Conservation (phyloP, 2,888 invertebrate genomes). For the Busseola fusca region DNA sequence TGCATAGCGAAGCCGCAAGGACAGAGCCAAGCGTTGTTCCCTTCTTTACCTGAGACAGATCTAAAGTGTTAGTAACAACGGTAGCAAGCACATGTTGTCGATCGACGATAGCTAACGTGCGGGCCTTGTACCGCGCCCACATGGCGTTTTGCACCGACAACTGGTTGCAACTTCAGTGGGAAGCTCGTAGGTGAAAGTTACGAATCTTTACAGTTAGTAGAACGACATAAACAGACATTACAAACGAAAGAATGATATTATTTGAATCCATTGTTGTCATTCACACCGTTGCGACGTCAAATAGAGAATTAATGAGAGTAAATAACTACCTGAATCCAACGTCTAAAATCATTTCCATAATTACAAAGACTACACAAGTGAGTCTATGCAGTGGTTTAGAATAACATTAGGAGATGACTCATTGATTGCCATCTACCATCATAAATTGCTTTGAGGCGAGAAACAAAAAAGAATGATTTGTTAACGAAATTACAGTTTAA, state of each 20-base stretch:
- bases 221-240: slow-evolving; percentile 28
- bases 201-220: slow-evolving; percentile 37
- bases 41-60: slow-evolving; percentile 46
- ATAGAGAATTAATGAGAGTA: slow-evolving; percentile 26
- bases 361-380: slow-evolving; percentile 13
- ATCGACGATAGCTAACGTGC: slow-evolving; percentile 35
- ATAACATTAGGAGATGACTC: slow-evolving; percentile 38
- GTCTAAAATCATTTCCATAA: slow-evolving; percentile 19
- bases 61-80: slow-evolving; percentile 36
- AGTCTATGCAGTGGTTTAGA: slow-evolving; percentile 25
- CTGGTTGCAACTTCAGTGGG: slow-evolving; percentile 50
- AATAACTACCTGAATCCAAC: slow-evolving; percentile 4
- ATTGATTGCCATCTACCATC: slow-evolving; percentile 40
- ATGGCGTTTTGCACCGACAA: slow-evolving; percentile 36
- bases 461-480: slow-evolving; percentile 16
- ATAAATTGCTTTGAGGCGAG: slow-evolving; percentile 35
- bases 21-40: slow-evolving; percentile 41
- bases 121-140: slow-evolving; percentile 51
- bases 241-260: slow-evolving; percentile 22
- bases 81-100: slow-evolving; percentile 42
- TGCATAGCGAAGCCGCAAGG: slow-evolving; percentile 45
- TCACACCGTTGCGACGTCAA: slow-evolving; percentile 35
- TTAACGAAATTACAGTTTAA: slow-evolving; percentile 43
- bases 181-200: slow-evolving; percentile 58
- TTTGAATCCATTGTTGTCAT: slow-evolving; percentile 40